Conservation (phyloP, 2,888 invertebrate genomes). For the Antheraea assamensis region DNA sequence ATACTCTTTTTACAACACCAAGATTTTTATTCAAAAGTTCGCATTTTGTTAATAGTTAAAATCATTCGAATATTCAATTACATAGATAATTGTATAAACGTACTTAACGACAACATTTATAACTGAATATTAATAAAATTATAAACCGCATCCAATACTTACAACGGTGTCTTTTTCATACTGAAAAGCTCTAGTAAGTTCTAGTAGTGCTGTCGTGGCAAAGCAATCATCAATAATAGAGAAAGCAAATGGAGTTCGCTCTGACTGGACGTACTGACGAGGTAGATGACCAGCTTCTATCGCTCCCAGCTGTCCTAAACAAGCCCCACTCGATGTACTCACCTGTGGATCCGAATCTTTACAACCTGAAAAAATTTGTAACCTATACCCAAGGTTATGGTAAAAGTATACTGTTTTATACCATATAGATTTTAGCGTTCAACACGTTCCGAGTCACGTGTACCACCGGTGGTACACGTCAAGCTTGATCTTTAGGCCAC, state of each 20-base stretch:
- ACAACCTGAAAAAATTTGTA: slow-evolving; percentile 71
- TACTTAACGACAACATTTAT: too few species aligned
- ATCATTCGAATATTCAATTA: too few species aligned
- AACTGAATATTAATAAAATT: neutral
- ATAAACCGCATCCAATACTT: slow-evolving; percentile 26
- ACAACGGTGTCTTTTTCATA: slow-evolving; percentile 88
- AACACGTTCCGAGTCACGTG: too few species aligned
- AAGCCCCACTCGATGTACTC: slow-evolving; percentile 88
- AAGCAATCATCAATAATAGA: slow-evolving; percentile 87
- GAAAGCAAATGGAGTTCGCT: slow-evolving; percentile 83
- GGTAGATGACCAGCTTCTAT: slow-evolving; percentile 94
- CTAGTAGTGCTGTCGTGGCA: slow-evolving; percentile 85
- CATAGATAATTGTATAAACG: neutral
- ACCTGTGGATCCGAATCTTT: slow-evolving; percentile 86
- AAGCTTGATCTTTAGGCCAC: too few species aligned
- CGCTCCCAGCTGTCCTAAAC: slow-evolving; percentile 95
- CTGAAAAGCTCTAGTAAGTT: slow-evolving; percentile 88
- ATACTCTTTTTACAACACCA: too few species aligned
- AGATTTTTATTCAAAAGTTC: too few species aligned
- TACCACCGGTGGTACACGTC: too few species aligned
- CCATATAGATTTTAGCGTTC: too few species aligned
- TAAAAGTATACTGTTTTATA: neutral
- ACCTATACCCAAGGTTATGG: neutral
- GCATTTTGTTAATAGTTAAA: too few species aligned
- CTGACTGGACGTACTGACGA: slow-evolving; percentile 82